Conservation (phyloP, 2,888 invertebrate species). For the Rhingia rostrata region DNA sequence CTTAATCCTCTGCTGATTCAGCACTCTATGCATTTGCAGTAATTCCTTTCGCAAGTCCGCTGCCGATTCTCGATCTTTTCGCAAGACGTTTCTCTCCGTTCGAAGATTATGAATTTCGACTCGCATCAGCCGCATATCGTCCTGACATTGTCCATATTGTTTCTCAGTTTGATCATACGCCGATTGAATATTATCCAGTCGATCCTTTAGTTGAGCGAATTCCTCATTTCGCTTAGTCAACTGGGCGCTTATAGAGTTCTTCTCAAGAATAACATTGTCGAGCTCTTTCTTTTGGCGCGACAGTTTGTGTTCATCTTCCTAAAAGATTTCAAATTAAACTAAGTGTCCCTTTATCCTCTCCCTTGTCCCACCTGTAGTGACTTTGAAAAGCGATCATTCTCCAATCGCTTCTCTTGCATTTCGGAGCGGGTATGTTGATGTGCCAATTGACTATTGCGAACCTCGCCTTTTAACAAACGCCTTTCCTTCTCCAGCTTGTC, state of each 20-base stretch:
- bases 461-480: slow-evolving; percentile 85
- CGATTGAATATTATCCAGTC: slow-evolving; percentile 90
- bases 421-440: slow-evolving; percentile 82
- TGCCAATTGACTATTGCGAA: slow-evolving; percentile 79
- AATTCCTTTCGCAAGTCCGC: slow-evolving; percentile 91
- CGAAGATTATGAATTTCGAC: slow-evolving; percentile 92
- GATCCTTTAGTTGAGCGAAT: slow-evolving; percentile 89
- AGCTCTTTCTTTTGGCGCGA: slow-evolving; percentile 89
- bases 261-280: slow-evolving; percentile 89
- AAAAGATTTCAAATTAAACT: slow-evolving; percentile 34
- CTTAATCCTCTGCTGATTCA: slow-evolving; percentile 92
- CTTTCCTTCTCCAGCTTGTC: slow-evolving; percentile 88
- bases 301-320: slow-evolving; percentile 88
- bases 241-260: slow-evolving; percentile 92
- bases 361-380: slow-evolving; percentile 84
- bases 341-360: background rate
- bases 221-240: slow-evolving; percentile 93
- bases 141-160: slow-evolving; percentile 90
- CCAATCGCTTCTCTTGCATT: slow-evolving; percentile 80
- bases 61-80: slow-evolving; percentile 90
- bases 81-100: slow-evolving; percentile 88
- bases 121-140: slow-evolving; percentile 92
- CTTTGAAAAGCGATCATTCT: slow-evolving; percentile 86
- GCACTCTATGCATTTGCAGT: slow-evolving; percentile 88
- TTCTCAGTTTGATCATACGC: slow-evolving; percentile 89